Evolutionary conservation across 2,888 invertebrate species (phyloP), one percentile per base, ranked within the genome.

Genomic region (Augochlorella aurata): DNA sequence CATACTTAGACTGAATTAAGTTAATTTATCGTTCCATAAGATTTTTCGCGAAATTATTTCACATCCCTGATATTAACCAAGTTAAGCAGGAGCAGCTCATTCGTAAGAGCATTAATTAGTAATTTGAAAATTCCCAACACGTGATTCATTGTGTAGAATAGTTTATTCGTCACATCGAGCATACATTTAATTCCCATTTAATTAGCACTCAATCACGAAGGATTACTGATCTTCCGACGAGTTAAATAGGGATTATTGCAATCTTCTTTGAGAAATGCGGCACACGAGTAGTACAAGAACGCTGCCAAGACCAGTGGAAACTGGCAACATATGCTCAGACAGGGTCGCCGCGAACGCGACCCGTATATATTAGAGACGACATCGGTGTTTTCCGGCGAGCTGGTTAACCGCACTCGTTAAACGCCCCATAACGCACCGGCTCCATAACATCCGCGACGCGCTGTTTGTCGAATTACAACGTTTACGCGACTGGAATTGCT

Each of bases 401-500:
- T 89, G 93, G 93, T 93, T 92, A 93, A 93, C 93, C 93, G 90
- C 93, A 90, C 93, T 93, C 93, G 93, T 93, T 93, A 93, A 93
- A 93, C 92, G 92, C 89, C 90, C 92, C 92, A 90, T 92, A 93
- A 92, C 92, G 91, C 92, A 91, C 90, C 91, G 89, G 88, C 89
- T 68, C 85, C 74, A 76, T 81, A 83, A 81, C 81, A 71, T 85
- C 38, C 89, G 81, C 82, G 89, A 87, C 89, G 85, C 88, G 87
- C 85, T 89, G 74, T 78, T 76, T 72, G 76, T 77, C 69, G 80
- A 84, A 84, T 77, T 74, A 66, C 61, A 54, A 86, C 85, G 85
- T 85, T 82, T 83, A 84, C 79, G 79, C 82, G 80, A 79, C 81
- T 78, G 73, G 77, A n/a, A 61, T 69, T 77, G n/a, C 49, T 24